Evolutionary conservation across 1,140 invertebrate species (phyloP).

Genomic region (Chelonus insularis): DNA sequence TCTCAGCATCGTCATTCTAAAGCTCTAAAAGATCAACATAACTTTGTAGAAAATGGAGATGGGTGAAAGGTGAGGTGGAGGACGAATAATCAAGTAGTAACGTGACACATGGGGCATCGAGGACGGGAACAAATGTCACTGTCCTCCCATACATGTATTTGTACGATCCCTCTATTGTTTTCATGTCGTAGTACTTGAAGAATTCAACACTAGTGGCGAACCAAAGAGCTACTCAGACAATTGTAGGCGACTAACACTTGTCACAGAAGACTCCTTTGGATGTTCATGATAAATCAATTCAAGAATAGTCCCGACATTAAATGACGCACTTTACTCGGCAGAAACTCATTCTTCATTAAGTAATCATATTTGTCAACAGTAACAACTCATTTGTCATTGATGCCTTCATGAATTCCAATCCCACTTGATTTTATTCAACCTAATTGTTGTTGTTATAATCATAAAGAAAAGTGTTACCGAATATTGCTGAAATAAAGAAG

Average conservation of each 20-base stretch:
- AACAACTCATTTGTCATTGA: background rate
- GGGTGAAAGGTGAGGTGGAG: conserved; percentile 30
- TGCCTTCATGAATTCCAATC: background rate
- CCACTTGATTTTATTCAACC: too few relatives aligned
- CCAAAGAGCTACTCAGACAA: background rate
- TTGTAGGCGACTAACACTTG: background rate
- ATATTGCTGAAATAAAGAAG: background rate
- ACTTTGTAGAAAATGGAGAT: conserved; percentile 14
- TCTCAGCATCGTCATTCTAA: too few relatives aligned
- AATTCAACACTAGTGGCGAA: conserved; percentile 16
- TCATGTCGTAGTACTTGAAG: background rate
- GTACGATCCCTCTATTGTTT: conserved; percentile 17
- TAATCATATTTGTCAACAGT: too few relatives aligned
- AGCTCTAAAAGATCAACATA: background rate
- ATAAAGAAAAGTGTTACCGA: too few relatives aligned
- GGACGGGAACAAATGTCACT: conserved; percentile 31
- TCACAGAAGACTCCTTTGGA: background rate
- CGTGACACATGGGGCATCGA: conserved; percentile 17
- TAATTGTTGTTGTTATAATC: too few relatives aligned
- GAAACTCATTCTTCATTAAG: too few relatives aligned
- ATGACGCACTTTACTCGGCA: background rate
- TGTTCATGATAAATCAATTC: background rate
- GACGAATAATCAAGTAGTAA: conserved; percentile 4
- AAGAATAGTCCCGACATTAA: background rate
- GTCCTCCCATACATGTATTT: conserved; percentile 29